These are phyloP conservation scores for Betta splendens DNA, from an alignment of 2,797 vertebrate species.

Conservation along the genomic window DNA sequence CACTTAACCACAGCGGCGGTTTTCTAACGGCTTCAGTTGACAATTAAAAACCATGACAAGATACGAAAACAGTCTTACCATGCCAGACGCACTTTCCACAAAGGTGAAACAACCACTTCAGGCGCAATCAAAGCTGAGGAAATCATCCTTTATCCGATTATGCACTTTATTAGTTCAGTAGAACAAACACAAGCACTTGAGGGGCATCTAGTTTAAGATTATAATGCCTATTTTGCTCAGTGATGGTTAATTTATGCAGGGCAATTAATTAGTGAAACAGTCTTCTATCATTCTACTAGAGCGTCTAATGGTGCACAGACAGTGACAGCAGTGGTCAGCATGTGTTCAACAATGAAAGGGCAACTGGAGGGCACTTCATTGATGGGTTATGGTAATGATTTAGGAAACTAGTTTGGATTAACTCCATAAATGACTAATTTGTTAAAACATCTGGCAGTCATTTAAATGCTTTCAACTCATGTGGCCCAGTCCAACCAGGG, in stretches of 20 bases:
- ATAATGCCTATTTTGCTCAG: constrained; percentile 44
- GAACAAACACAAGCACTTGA: constrained; percentile 76
- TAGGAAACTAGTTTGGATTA: constrained; percentile 68
- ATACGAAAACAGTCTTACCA: constrained; percentile 76
- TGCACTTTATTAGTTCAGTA: constrained; percentile 79
- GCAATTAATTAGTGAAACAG: constrained; percentile 59
- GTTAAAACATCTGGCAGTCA: constrained; percentile 68
- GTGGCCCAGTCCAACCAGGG: constrained; percentile 37
- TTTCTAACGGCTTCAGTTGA: constrained; percentile 69
- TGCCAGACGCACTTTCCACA: constrained; percentile 76
- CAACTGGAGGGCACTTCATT: constrained; percentile 57
- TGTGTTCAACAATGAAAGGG: constrained; percentile 60
- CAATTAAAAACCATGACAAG: constrained; percentile 80
- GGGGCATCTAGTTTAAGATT: constrained; percentile 66
- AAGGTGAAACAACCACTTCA: constrained; percentile 79
- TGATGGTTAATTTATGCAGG: constrained; percentile 50
- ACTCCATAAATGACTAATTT: constrained; percentile 74
- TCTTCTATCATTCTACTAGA: constrained; percentile 46
- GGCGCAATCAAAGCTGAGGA: constrained; percentile 75
- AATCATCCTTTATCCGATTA: constrained; percentile 75
- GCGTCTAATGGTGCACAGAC: constrained; percentile 21
- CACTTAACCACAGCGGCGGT: constrained; percentile 77
- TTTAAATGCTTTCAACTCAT: constrained; percentile 67
- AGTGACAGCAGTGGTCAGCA: constrained; percentile 20
- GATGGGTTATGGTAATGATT: constrained; percentile 72